Percentiles rank a stretch among this genome's conserved stretches.
Evolutionary conservation across 35 echinoderm and acorn worm genomes (phyloP).

Genomic region (Eucidaris tribuloides): DNA sequence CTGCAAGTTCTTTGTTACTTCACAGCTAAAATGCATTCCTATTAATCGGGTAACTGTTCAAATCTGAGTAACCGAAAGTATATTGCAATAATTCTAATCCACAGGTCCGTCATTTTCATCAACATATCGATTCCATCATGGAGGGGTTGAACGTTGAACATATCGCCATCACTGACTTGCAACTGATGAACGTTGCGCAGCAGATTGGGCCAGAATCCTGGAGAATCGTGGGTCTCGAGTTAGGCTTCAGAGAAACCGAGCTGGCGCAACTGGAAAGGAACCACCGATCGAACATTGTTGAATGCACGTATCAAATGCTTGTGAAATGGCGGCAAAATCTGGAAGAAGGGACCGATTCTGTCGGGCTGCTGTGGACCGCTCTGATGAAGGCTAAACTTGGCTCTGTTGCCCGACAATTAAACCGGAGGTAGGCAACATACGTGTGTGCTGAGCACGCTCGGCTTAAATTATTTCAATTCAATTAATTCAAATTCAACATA

Average conservation of each 20-base stretch:
- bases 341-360: not conserved
- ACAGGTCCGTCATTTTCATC: too few relatives aligned
- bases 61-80: too few relatives aligned
- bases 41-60: too few relatives aligned
- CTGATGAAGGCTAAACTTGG: constrained; percentile 7
- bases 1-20: too few relatives aligned
- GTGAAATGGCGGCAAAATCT: constrained; percentile 1
- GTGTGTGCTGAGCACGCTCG: too few relatives aligned
- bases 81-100: too few relatives aligned
- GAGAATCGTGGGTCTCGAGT: not conserved
- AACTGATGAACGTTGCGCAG: constrained; percentile 17
- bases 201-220: constrained; percentile 1
- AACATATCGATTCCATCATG: too few relatives aligned
- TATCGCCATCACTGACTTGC: not conserved
- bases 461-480: too few relatives aligned
- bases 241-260: not conserved
- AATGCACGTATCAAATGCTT: constrained; percentile 3
- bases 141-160: not conserved
- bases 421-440: too few relatives aligned
- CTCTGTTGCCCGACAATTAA: not conserved
- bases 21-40: too few relatives aligned
- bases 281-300: not conserved
- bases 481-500: too few relatives aligned
- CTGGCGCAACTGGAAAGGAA: not conserved
- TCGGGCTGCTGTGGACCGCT: not conserved